These are phyloP conservation scores for Eurypyga helias DNA, from an alignment of 2,113 vertebrate species.

Conservation along the genomic window DNA sequence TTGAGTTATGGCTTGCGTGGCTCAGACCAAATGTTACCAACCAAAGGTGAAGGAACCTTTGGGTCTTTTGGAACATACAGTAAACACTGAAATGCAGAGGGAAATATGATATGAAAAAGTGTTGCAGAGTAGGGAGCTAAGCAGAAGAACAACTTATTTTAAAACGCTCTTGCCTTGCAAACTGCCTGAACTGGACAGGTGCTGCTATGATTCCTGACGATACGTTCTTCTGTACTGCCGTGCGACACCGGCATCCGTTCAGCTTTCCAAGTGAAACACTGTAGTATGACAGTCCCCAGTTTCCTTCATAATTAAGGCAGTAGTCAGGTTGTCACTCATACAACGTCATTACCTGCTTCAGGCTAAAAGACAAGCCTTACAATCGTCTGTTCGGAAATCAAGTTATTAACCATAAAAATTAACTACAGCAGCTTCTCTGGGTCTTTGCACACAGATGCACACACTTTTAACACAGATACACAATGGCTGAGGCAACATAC, in stretches of 20 bases:
- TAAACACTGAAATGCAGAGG: background rate
- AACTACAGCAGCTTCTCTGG: background rate
- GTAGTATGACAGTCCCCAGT: background rate
- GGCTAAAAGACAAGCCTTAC: background rate
- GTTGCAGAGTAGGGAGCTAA: background rate
- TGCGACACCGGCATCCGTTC: background rate
- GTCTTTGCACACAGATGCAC: background rate
- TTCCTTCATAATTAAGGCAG: background rate
- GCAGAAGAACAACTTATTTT: background rate
- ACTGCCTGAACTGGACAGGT: background rate
- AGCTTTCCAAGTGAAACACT: background rate
- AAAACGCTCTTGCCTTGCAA: background rate
- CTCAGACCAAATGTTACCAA: background rate
- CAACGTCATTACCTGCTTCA: background rate
- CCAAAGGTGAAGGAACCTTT: background rate
- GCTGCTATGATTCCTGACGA: background rate
- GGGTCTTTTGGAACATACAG: background rate
- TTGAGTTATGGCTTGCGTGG: background rate
- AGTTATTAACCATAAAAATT: background rate
- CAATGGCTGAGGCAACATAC: background rate
- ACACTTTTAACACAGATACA: background rate
- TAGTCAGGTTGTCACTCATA: background rate
- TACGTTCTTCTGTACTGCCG: background rate
- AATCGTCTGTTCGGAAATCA: background rate
- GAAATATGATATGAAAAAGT: background rate